Base-by-base conservation (phyloP, 2,888 invertebrate genomes). In the Eilema griseolum region DNA sequence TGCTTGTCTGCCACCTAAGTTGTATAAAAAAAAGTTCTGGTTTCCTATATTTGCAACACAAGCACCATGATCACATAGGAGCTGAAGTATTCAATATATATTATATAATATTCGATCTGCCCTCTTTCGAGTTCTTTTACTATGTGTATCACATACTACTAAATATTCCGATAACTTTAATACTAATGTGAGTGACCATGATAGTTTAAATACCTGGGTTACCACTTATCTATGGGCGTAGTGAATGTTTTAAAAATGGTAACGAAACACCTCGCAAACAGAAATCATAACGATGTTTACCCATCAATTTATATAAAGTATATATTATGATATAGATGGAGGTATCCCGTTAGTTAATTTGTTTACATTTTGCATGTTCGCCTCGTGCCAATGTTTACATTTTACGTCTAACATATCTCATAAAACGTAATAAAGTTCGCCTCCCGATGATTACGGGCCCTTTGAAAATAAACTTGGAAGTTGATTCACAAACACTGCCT, bases 401-500 rank as follows among this genome's bases (percentile, higher is more conserved):
- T 89, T 87, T 84, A 85, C 88, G 81, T 89, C 87, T 88, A 86
- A 88, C n/a, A 84, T 86, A 88, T 88, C 82, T 88, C 88, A 85
- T 86, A 81, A 83, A 87, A 85, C 83, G 87, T 88, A 88, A 90
- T 94, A 93, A 94, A 93, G 84, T 91, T 91, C 86, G 87, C 88
- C 87, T 90, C 86, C 79, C 90, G 83, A 92, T 93, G 89, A 94
- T 93, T 92, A 92, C 91, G 88, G 16, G 89, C 88, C 89, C 90
- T 91, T 90, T 91, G 88, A 92, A 92, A 92, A 92, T 92, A 92
- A 92, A 93, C 92, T 92, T 86, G 82, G 87, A 84, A 87, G 88
- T 88, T 87, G 85, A 89, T 90, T 89, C 88, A 87, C 88, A 88
- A 90, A 89, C 88, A 87, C 81, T 75, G 86, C 71, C 87, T 89